Evolutionary conservation across 2,113 vertebrate species (phyloP), one percentile per base, ranked within the genome.

Genomic region (Pteruthius melanotis): DNA sequence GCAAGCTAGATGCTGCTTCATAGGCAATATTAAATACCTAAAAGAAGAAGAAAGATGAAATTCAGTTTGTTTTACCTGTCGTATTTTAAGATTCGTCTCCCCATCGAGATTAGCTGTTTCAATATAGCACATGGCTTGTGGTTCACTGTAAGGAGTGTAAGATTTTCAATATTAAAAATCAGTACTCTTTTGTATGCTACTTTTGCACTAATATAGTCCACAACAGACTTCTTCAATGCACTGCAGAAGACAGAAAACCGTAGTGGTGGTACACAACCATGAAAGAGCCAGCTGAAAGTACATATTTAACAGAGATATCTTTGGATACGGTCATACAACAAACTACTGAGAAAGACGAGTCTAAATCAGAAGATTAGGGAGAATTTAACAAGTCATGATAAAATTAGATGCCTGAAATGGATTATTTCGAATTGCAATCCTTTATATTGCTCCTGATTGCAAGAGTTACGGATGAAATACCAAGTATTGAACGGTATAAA

Each of bases 91-190:
- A 97, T 99, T 99, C 0, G 99, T 99, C 97, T 99, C 99, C 76
- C 99, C 99, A n/a, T 99, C 99, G 2, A 99, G 98, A 96, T 99
- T 99, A 65, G 99, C 99, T 60, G 99, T 99, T 98, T 99, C 99
- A 26, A 99, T 99, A 87, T 99, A 99, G 90, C 99, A 99, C 99
- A 99, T 99, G 70, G 99, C 99, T 97, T 99, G 99, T n/a, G 99
- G 99, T 94, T 99, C 99, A 96, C 99, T 99, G 97, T 35, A 90
- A 92, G 60, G 82, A 94, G 53, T 10, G 44, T 8, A 94, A 94
- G 11, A 81, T 82, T 44, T 44, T 82, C 59, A 78, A 0, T 49
- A 79, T 91, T 91, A 93, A 22, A 63, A 86, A 19, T 56, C 44
- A 28, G 10, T 53, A 39, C 27, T 35, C 72, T n/a, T 33, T 33